Evolutionary conservation across 2,888 invertebrate species (phyloP).

Genomic region (Pseudanteris insignis): DNA sequence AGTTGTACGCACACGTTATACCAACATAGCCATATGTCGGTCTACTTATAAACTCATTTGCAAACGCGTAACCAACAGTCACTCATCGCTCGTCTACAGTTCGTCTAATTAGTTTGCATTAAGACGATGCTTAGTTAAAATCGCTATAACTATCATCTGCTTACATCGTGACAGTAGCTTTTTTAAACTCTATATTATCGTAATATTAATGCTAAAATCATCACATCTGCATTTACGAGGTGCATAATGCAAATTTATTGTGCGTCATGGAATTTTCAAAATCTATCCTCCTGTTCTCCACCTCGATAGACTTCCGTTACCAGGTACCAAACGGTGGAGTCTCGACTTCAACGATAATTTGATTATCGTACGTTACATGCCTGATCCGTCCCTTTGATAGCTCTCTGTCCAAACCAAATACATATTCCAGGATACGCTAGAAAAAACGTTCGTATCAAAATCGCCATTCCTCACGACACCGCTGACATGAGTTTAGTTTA

Average conservation of each 20-base stretch:
- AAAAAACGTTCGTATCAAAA: too few relatives aligned
- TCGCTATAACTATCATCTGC: conserved; percentile 34
- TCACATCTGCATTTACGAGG: conserved; percentile 63
- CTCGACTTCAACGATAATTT: conserved; percentile 22
- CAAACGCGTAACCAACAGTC: conserved; percentile 32
- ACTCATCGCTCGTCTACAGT: conserved; percentile 31
- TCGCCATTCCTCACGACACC: too few relatives aligned
- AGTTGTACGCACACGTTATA: conserved; percentile 24
- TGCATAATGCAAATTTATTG: conserved; percentile 64
- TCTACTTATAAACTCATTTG: conserved; percentile 23
- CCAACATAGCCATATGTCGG: conserved; percentile 8
- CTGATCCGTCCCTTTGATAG: conserved; percentile 50
- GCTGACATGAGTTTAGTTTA: too few relatives aligned
- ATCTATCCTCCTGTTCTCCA: conserved; percentile 19
- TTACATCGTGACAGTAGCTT: conserved; percentile 38
- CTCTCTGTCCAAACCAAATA: conserved; percentile 17
- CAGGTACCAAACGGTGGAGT: too few relatives aligned
- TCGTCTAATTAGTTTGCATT: conserved; percentile 23
- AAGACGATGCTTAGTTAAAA: conserved; percentile 37
- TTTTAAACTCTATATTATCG: conserved; percentile 47
- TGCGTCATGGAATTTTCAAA: conserved; percentile 62
- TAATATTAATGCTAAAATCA: conserved; percentile 58
- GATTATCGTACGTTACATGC: conserved; percentile 49
- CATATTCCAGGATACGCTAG: too few relatives aligned
- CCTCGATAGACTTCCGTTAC: too few relatives aligned